These are phyloP conservation scores for Piscicola geometra DNA, from an alignment of 2,888 invertebrate genomes.

Conservation along the genomic window DNA sequence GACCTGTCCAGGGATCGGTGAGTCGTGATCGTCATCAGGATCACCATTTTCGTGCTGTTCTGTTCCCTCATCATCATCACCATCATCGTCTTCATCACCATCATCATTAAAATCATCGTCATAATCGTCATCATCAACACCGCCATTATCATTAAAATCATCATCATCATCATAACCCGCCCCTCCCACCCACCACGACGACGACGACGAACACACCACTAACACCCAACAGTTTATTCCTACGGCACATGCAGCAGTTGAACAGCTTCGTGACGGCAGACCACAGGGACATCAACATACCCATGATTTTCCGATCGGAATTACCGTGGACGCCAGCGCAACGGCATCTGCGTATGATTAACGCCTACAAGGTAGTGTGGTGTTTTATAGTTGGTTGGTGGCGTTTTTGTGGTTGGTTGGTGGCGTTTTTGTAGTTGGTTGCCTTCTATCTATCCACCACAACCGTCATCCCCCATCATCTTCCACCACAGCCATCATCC, in stretches of 20 bases:
- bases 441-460: neutral
- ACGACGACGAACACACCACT: too few species aligned
- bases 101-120: too few species aligned
- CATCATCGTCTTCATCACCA: too few species aligned
- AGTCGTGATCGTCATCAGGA: too few species aligned
- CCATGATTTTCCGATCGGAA: slow-evolving; percentile 77
- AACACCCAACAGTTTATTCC: slow-evolving; percentile 68
- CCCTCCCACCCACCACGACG: neutral
- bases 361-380: slow-evolving; percentile 73
- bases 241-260: slow-evolving; percentile 81
- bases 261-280: slow-evolving; percentile 70
- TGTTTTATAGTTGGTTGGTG: too few species aligned
- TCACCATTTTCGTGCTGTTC: neutral
- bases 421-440: too few species aligned
- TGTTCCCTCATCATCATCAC: too few species aligned
- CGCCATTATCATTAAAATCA: too few species aligned
- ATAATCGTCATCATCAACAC: too few species aligned
- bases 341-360: slow-evolving; percentile 77
- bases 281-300: slow-evolving; percentile 75
- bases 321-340: slow-evolving; percentile 95
- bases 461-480: neutral
- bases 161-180: too few species aligned
- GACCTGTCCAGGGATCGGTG: slow-evolving; percentile 78
- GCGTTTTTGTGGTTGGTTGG: too few species aligned
- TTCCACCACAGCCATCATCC: neutral